These are phyloP conservation scores for Beris morrisii DNA, from an alignment of 2,888 invertebrate genomes.

Conservation along the genomic window DNA sequence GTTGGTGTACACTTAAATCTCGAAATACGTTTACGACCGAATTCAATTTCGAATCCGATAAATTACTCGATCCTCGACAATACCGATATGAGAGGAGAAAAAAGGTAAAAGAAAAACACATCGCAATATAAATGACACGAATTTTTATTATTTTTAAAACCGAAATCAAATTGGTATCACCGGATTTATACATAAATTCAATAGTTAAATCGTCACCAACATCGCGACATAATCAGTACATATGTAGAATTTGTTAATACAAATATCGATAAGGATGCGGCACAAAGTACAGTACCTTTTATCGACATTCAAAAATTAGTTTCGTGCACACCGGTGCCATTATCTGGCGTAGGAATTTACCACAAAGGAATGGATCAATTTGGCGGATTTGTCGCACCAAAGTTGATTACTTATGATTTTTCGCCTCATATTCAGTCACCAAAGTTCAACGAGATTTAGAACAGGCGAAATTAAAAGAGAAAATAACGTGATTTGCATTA, in stretches of 20 bases:
- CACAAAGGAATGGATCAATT: constrained; percentile 72
- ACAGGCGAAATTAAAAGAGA: background rate
- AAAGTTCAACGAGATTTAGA: constrained; percentile 39
- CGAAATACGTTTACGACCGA: constrained; percentile 77
- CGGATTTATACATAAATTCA: constrained; percentile 68
- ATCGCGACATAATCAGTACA: constrained; percentile 67
- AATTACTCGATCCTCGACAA: constrained; percentile 68
- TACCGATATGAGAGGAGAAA: constrained; percentile 67
- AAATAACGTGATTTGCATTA: constrained; percentile 2
- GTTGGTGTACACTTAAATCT: constrained; percentile 83
- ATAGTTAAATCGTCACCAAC: constrained; percentile 59
- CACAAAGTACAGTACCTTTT: constrained; percentile 82
- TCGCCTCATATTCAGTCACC: constrained; percentile 63
- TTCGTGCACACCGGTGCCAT: constrained; percentile 67
- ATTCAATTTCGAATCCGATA: constrained; percentile 76
- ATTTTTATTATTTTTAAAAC: constrained; percentile 52
- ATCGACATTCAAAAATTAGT: constrained; percentile 75
- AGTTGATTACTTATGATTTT: constrained; percentile 75
- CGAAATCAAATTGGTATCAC: constrained; percentile 61
- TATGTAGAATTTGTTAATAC: constrained; percentile 72
- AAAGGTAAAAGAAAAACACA: constrained; percentile 58
- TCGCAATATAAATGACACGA: background rate
- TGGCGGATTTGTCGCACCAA: constrained; percentile 77
- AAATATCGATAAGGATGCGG: constrained; percentile 73
- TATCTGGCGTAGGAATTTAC: constrained; percentile 75